Evolutionary conservation across 1,140 invertebrate genomes (phyloP), one percentile per base, ranked within the genome.

Genomic region (Probaryconus sp.): DNA sequence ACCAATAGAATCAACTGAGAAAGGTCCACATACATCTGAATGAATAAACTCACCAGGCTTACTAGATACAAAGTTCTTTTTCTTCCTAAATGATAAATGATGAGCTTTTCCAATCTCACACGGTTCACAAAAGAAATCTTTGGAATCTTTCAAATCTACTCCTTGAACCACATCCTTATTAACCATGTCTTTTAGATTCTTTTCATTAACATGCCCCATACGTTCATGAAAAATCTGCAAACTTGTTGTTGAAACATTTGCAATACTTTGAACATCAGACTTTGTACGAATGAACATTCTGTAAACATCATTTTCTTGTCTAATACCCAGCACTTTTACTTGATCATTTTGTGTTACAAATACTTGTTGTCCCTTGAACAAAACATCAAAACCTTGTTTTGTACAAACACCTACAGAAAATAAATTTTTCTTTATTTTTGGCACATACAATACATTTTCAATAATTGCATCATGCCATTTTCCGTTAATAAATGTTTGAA

Each of bases 331-430:
- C 10, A 67, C 72, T 37, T 73, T 50, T 13, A 69, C 10, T 35
- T 65, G 16, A 38, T 38, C 58, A 9, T 69, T 21, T n/a, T 50
- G 42, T 26, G 35, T 33, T 30, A 78, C 71, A 11, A 38, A 50
- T 20, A 78, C 72, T 5, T 20, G 11, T 30, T 68, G 5, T 18
- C 24, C 14, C n/a, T 45, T 45, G 13, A 64, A 65, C 2, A n/a
- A 33, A 24, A 75, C 40, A 7, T 55, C 30, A 10, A 28, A 61
- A 21, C 67, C 48, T 51, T 70, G 64, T 35, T 33, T 43, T 20
- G 74, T 61, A 40, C 58, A 71, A 10, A 71, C 53, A 18, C 56
- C 73, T 3, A 74, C 67, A 31, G 77, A 81, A 42, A 81, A 75
- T 33, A 81, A 61, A 65, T 81, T 73, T 56, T 67, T 67, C 9